phyloP scores from a whole-genome alignment of 2,797 vertebrate species.

The Cottoperca gobio region DNA sequence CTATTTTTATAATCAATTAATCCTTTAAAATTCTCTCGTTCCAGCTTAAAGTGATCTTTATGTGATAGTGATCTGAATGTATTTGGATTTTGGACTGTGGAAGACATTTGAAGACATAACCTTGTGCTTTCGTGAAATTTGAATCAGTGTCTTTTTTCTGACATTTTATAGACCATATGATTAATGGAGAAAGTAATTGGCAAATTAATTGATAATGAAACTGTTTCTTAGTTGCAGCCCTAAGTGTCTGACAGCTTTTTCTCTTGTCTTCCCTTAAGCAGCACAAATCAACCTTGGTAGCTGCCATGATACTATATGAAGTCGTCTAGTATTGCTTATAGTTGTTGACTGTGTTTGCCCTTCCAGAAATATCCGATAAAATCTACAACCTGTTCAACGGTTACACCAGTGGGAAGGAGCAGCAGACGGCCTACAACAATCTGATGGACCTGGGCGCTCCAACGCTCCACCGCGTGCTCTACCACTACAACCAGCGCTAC shows the following conservation, averaged over 20 bases:
- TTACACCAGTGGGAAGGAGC: conserved; percentile 98
- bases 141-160: neutral
- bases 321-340: too few relatives aligned
- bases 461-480: conserved; percentile 94
- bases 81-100: neutral
- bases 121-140: neutral
- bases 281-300: neutral
- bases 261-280: neutral
- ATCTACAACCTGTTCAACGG: conserved; percentile 99
- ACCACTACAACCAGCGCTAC: conserved; percentile 98
- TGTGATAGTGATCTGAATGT: neutral
- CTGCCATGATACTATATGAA: neutral
- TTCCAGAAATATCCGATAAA: conserved; percentile 96
- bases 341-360: neutral
- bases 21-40: neutral
- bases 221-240: neutral
- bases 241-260: neutral
- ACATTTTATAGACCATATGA: neutral
- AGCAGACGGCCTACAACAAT: conserved; percentile 98
- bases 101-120: neutral
- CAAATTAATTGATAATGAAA: neutral
- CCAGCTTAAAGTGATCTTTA: neutral
- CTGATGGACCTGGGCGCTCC: conserved; percentile 96
- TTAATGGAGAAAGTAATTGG: too few relatives aligned
- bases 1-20: neutral